Conservation (phyloP, 2,113 vertebrate species). For the Chelonoidis abingdonii region DNA sequence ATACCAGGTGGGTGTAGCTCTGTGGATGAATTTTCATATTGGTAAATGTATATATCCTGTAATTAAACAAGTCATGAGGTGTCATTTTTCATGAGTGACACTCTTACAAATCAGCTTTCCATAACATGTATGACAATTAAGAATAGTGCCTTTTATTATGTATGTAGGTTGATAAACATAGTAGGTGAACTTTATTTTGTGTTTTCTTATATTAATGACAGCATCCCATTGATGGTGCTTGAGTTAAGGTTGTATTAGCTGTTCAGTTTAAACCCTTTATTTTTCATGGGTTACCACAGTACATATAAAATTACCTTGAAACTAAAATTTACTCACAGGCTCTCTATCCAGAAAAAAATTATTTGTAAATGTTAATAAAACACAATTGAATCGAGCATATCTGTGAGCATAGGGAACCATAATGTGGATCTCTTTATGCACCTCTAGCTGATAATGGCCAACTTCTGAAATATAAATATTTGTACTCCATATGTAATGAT, state of each 20-base stretch:
- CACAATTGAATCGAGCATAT: background rate
- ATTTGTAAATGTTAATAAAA: background rate
- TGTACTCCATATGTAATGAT: background rate
- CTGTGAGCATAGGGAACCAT: background rate
- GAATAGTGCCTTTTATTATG: background rate
- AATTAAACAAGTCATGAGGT: background rate
- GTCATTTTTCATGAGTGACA: conserved; percentile 11
- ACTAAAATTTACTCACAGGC: background rate
- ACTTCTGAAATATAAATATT: background rate
- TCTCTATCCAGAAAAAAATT: no score
- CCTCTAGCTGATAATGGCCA: background rate
- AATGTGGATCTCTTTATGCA: background rate
- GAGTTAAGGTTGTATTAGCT: background rate
- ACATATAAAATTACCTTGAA: background rate
- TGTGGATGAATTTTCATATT: background rate
- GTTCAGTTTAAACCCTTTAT: background rate
- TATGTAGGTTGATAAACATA: background rate
- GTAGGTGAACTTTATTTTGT: background rate
- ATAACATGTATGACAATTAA: conserved; percentile 23
- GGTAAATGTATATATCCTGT: background rate
- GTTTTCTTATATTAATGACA: background rate
- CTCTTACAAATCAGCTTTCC: background rate
- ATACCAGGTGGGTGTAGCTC: background rate
- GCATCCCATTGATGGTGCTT: background rate
- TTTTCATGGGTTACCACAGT: background rate